Evolutionary conservation across 2,888 invertebrate species (phyloP).

Genomic region (Acanthoscelides obtectus): DNA sequence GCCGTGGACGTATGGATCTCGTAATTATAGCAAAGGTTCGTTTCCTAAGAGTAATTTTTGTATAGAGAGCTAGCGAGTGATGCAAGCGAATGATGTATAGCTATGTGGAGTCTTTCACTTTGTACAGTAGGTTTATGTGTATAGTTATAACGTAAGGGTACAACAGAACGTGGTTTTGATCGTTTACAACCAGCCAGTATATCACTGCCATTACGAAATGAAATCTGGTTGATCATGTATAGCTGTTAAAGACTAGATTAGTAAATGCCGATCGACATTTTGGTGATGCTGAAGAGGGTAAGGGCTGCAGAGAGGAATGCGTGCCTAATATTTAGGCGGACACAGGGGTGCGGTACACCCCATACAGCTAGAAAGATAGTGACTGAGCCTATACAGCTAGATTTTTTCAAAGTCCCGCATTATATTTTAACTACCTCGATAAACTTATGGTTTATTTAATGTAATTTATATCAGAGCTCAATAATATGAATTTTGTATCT

Average conservation of each 20-base stretch:
- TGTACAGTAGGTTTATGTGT: conserved; percentile 44
- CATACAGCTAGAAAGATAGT: too few species aligned
- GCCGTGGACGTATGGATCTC: conserved; percentile 23
- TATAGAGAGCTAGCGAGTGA: conserved; percentile 21
- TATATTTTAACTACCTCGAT: too few species aligned
- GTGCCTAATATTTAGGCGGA: too few species aligned
- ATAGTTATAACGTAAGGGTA: conserved; percentile 37
- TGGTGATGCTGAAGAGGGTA: neutral
- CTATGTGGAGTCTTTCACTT: conserved; percentile 41
- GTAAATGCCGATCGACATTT: neutral
- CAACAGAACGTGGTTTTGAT: conserved; percentile 30
- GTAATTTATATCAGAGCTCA: too few species aligned
- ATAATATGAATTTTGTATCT: too few species aligned
- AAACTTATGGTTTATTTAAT: too few species aligned
- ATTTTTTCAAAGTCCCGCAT: too few species aligned
- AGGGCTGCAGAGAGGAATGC: neutral
- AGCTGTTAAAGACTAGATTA: conserved; percentile 28
- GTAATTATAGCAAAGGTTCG: conserved; percentile 27
- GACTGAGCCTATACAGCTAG: too few species aligned
- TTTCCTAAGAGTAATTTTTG: conserved; percentile 13
- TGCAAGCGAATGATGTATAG: conserved; percentile 28
- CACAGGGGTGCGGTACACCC: too few species aligned
- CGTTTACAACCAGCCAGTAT: conserved; percentile 40
- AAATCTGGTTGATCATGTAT: conserved; percentile 31
- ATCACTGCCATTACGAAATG: conserved; percentile 39